These are phyloP conservation scores for Serripes groenlandicus DNA, from an alignment of 2,888 invertebrate species.

Conservation along the genomic window DNA sequence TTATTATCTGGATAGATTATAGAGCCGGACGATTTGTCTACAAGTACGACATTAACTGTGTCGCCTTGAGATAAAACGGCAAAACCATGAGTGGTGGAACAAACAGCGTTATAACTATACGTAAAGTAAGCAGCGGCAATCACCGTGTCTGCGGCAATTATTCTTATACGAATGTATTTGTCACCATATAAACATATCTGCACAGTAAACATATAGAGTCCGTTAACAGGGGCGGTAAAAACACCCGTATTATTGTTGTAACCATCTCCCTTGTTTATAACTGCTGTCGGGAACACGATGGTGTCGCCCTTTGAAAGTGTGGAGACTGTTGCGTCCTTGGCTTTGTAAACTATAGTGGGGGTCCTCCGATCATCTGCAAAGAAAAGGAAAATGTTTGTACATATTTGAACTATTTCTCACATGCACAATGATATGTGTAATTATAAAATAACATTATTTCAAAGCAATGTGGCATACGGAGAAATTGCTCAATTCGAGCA, in stretches of 20 bases:
- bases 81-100: not conserved
- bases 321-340: not conserved
- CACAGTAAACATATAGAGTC: not conserved
- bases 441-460: too few species aligned
- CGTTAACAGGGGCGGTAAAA: slow-evolving; percentile 3
- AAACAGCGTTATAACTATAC: not conserved
- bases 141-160: not conserved
- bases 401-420: too few species aligned
- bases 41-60: not conserved
- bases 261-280: not conserved
- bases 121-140: not conserved
- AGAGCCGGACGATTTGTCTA: not conserved
- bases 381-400: too few species aligned
- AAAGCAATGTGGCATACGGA: too few species aligned
- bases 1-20: not conserved
- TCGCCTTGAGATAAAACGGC: not conserved
- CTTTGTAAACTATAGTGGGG: not conserved
- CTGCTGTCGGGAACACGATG: not conserved
- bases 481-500: too few species aligned
- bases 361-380: not conserved
- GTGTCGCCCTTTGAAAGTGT: not conserved
- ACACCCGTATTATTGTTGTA: slow-evolving; percentile 14
- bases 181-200: not conserved
- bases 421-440: too few species aligned
- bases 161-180: not conserved